phyloP scores from a whole-genome alignment of 2,113 vertebrate genomes.

The Petroica traversi region DNA sequence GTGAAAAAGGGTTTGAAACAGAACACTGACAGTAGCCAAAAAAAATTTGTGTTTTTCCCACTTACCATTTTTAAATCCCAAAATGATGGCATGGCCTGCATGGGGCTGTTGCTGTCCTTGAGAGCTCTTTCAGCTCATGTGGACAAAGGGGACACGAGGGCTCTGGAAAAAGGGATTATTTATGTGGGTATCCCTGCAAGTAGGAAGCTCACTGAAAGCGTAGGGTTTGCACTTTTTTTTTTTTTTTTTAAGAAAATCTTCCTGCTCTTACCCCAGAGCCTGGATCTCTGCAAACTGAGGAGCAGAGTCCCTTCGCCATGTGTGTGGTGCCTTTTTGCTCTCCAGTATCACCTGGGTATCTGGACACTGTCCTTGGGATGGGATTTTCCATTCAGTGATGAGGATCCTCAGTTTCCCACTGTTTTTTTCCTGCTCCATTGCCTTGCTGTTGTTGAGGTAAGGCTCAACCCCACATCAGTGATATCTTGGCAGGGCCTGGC shows the following conservation, averaged over 20 bases:
- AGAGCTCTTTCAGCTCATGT: not conserved
- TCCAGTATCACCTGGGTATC: not conserved
- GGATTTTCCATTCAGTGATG: not conserved
- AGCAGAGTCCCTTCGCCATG: rapidly evolving
- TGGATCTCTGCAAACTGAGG: not conserved
- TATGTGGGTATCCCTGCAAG: not conserved
- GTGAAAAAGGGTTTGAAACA: not conserved
- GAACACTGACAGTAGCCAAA: not conserved
- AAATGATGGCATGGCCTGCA: not conserved
- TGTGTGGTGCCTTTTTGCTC: not conserved
- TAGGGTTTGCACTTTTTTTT: rapidly evolving
- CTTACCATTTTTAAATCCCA: not conserved
- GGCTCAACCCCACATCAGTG: not conserved
- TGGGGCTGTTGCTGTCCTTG: not conserved
- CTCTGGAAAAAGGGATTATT: not conserved
- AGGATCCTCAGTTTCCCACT: not conserved
- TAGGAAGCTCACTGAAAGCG: not conserved
- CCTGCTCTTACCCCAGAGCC: not conserved
- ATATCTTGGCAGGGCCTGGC: not conserved
- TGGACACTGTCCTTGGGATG: rapidly evolving
- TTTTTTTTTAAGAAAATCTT: not conserved
- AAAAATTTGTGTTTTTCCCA: rapidly evolving
- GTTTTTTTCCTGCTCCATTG: not conserved
- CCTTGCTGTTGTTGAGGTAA: not conserved
- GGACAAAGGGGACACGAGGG: not conserved